Base-by-base conservation (phyloP, 2,797 vertebrate genomes). In the Heliangelus exortis region DNA sequence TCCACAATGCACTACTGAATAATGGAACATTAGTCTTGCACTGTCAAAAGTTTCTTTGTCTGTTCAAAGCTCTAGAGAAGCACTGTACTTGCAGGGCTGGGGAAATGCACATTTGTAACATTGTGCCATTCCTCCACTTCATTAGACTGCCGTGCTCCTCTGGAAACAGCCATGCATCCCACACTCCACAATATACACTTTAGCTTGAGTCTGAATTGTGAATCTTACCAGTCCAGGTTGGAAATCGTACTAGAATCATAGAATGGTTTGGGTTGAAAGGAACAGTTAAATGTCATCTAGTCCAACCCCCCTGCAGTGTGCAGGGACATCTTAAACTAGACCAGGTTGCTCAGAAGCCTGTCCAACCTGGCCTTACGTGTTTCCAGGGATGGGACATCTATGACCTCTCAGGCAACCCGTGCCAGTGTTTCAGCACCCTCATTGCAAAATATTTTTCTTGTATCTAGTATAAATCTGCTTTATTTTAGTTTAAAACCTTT, bases 1-100 rank as follows among this genome's bases (percentile, higher is more conserved):
- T 63, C 43, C 33, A 20, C 0, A 0, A 20, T 50, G 16, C 4
- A 2, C 25, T 39, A 28, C 29, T 73, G 53, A 85, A 58, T 66
- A 63, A 43, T 23, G 28, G 7, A 36, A 13, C 8, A 45, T 47
- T 34, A 41, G 39, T 48, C 43, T 88, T 50, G 20, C 10, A 16
- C 25, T 33, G 16, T 71, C 53, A 55, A 72, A 74, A 59, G 48
- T 15, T 6, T 22, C 2, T 66, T 66, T 61, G 25, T 41, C 13
- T 76, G 39, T 51, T 73, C 59, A 73, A 65, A 79, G 15, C 20
- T 51, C 12, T 55, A 2, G 4, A 47, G 73, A 77, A 84, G 47
- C 33, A 31, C 26, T 25, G 14, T 20, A 33, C 5, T 2, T 55
- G 17, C 12, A 28, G 10, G 51, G 74, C 39, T 23, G 23, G 43